Percentiles rank a stretch among this genome's conserved stretches.
These are phyloP conservation scores for Xenopus petersii DNA, from an alignment of 2,797 vertebrate species.

Conservation along the genomic window DNA sequence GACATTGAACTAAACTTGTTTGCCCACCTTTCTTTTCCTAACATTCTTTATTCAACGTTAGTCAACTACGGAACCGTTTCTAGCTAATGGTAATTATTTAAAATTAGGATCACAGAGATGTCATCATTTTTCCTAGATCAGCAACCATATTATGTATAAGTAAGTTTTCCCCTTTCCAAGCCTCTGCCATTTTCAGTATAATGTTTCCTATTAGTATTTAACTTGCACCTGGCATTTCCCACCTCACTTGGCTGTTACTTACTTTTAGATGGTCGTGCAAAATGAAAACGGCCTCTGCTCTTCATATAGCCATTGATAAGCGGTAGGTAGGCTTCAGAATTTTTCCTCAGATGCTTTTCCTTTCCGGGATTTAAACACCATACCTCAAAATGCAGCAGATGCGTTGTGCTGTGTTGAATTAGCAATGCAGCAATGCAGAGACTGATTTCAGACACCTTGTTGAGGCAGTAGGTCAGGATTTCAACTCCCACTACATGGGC, in stretches of 20 bases:
- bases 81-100: no score
- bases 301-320: conserved; percentile 74
- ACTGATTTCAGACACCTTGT: conserved; percentile 47
- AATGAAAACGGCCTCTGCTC: conserved; percentile 54
- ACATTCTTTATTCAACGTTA: no score
- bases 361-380: conserved; percentile 74
- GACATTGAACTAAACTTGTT: no score
- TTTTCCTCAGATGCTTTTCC: conserved; percentile 57
- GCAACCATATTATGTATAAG: no score
- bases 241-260: conserved; percentile 3
- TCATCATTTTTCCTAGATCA: no score
- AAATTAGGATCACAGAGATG: no score
- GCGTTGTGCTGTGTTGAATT: conserved; percentile 73
- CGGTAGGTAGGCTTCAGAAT: conserved; percentile 66
- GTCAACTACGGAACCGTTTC: no score
- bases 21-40: no score
- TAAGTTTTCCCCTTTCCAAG: no score
- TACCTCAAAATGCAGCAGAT: conserved; percentile 80
- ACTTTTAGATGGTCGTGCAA: conserved; percentile 72
- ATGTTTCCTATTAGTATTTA: no score
- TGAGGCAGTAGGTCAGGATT: conserved; percentile 77
- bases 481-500: conserved; percentile 63
- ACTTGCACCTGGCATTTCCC: no score
- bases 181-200: no score
- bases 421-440: conserved; percentile 64